Percentiles rank a stretch among this genome's conserved stretches.
These are phyloP conservation scores for Craseonycteris thonglongyai DNA, from an alignment of 2,113 vertebrate species.

Conservation along the genomic window DNA sequence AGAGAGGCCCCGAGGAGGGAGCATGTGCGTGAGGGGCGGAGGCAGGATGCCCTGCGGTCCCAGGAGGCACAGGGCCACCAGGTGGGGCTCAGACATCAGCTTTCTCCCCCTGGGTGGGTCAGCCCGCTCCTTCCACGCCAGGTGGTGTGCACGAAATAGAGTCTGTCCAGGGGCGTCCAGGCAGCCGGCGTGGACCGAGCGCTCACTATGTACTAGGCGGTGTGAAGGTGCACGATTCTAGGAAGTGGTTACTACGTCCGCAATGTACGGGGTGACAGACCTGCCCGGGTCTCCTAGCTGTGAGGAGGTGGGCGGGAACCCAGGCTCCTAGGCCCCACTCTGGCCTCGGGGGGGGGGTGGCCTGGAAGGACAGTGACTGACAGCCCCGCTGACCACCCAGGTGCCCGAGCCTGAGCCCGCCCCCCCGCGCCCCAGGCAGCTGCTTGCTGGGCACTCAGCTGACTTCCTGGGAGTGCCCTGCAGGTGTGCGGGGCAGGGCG, in stretches of 20 bases:
- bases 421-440: neutral
- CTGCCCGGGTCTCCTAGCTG: neutral
- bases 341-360: neutral
- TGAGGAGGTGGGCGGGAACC: neutral
- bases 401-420: neutral
- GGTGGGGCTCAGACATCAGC: neutral
- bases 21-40: neutral
- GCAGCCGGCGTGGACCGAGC: fast-evolving
- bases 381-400: neutral
- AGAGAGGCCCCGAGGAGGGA: too few species aligned
- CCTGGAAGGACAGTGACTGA: neutral
- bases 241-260: neutral
- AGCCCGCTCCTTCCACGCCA: neutral
- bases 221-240: neutral
- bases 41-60: neutral
- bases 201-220: fast-evolving
- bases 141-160: neutral
- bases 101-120: neutral
- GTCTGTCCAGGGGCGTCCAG: too few species aligned
- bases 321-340: neutral
- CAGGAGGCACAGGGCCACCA: neutral
- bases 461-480: slow-evolving; percentile 60
- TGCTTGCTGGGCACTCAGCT: slow-evolving; percentile 46
- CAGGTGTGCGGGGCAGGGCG: slow-evolving; percentile 23
- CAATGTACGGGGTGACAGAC: neutral